phyloP scores from a whole-genome alignment of 2,797 vertebrate genomes.

The Argyrosomus regius region DNA sequence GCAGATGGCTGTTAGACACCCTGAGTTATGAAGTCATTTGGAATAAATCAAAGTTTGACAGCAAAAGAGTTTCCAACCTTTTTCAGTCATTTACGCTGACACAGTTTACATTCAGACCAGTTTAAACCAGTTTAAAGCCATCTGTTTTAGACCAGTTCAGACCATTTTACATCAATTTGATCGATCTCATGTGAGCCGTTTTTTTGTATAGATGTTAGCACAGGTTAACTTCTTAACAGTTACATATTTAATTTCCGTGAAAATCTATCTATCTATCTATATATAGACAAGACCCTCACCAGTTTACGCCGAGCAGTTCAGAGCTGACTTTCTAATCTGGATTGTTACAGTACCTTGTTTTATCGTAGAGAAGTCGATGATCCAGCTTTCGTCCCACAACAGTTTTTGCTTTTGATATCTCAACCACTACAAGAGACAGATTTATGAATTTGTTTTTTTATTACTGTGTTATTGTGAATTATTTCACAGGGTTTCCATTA shows the following conservation, averaged over 20 bases:
- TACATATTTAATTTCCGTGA: no score
- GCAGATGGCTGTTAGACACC: no score
- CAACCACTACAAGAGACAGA: slow-evolving; percentile 81
- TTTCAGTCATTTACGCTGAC: no score
- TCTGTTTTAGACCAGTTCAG: no score
- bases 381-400: slow-evolving; percentile 92
- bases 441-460: fast-evolving
- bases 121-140: no score
- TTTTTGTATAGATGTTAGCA: no score
- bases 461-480: fast-evolving
- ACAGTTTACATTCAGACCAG: no score
- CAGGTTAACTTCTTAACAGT: no score
- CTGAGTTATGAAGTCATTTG: neutral
- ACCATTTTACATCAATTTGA: no score
- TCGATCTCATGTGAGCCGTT: no score
- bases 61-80: no score
- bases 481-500: neutral
- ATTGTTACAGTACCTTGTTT: slow-evolving; percentile 83
- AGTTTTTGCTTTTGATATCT: slow-evolving; percentile 91
- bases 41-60: neutral
- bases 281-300: neutral
- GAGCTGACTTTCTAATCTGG: neutral
- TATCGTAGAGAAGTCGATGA: slow-evolving; percentile 88
- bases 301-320: neutral
- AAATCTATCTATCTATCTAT: no score